phyloP scores from a whole-genome alignment of 2,888 invertebrate genomes.

The Dasypogon diadema region DNA sequence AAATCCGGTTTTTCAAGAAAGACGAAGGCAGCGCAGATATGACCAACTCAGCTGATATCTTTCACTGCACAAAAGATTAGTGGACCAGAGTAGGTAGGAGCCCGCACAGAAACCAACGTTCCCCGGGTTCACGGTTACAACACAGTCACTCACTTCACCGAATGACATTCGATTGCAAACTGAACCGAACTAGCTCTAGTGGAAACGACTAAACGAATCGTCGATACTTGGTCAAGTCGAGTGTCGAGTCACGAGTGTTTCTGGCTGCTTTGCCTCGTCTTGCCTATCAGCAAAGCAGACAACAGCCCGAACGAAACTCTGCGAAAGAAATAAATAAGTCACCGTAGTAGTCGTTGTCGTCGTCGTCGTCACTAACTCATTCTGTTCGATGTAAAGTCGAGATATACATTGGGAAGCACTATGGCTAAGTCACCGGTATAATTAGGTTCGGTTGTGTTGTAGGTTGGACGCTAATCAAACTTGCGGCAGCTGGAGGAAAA shows the following conservation, averaged over 20 bases:
- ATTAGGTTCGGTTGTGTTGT: not conserved
- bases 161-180: not conserved
- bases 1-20: slow-evolving; percentile 28
- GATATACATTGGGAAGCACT: too few relatives aligned
- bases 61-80: slow-evolving; percentile 15
- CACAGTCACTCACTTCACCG: slow-evolving; percentile 8
- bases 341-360: not conserved
- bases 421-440: not conserved
- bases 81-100: not conserved
- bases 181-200: not conserved
- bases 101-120: not conserved
- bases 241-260: too few relatives aligned
- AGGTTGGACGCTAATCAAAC: slow-evolving; percentile 4
- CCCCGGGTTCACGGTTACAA: not conserved
- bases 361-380: not conserved
- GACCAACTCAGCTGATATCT: slow-evolving; percentile 16
- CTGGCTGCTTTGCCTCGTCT: not conserved
- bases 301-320: too few relatives aligned
- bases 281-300: too few relatives aligned
- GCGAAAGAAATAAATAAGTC: slow-evolving; percentile 11
- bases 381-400: not conserved
- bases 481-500: slow-evolving; percentile 20
- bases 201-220: too few relatives aligned
- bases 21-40: slow-evolving; percentile 1
- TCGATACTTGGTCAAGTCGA: too few relatives aligned